Evolutionary conservation across 2,113 vertebrate genomes (phyloP), one percentile per base, ranked within the genome.

Genomic region (Neolamprologus sp.): DNA sequence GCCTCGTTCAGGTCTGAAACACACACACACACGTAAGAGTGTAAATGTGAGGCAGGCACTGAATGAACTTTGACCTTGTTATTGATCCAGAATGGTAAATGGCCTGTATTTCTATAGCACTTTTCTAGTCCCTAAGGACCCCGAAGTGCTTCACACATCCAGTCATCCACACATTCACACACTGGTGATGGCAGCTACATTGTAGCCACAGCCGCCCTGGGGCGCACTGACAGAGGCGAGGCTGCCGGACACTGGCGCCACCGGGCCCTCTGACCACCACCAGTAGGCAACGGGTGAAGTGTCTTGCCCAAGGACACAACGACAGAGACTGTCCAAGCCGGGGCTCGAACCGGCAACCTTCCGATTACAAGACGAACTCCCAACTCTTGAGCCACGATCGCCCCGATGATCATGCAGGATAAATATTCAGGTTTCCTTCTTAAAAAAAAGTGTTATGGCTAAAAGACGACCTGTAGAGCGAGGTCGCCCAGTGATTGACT

Each of bases 1-100:
- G 97, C 98, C 93, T 97, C 96, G 87, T 97, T 97, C 95, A 98
- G 95, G 95, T 98, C 98, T 98, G 95, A 79, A 85, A 94, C 73
- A 57, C 5, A 4, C 49, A 19, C n/a, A 42, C 45, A 40, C 8
- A 11, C 4, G 14, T 5, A 42, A 23, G 68, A 17, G 21, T 73
- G 13, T 73, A 73, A 45, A 26, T 14, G 35, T 17, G 68, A 75
- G 21, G 68, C 21, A 42, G 13, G 21, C 7, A 16, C 37, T 73
- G 68, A 47, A 75, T 75, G 23, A 19, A 49, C 42, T 47, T 10
- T 75, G 40, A 73, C 21, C 40, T 19, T 45, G 42, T 75, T 47
- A 28, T 17, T 75, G 14, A 75, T 11, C 21, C 40, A 28, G 6
- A 47, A 45, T 26, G 3, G 13, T 57, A 12, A 54, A 54, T 54